Evolutionary conservation across 1,140 invertebrate species (phyloP), one percentile per base, ranked within the genome.

Genomic region (Drosophila fuyamai): DNA sequence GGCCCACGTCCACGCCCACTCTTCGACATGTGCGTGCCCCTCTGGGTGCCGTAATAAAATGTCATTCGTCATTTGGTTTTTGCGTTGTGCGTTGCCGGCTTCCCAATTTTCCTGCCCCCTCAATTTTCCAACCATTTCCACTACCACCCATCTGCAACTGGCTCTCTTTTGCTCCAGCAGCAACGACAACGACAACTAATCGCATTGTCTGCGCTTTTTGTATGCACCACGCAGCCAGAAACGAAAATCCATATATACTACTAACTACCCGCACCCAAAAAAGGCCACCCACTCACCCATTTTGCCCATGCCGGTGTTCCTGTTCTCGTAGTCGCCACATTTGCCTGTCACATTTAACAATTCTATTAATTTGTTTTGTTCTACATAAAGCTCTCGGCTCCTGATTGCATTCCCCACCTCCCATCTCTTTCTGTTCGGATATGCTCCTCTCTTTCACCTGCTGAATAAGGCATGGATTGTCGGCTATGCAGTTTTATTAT

Each of bases 21-120:
- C 41, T 60, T 77, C 54, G 76, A 57, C 47, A 67, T 86, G 70
- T 78, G 75, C 80, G 82, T 66, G 68, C 60, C 79, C 84, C 84
- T 84, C 63, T 72, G 86, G 85, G 80, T 89, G 84, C 80, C 81
- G 80, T 89, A 89, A 89, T 89, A 89, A 89, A 89, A 89, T 89
- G 84, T 89, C 84, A 89, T 89, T 89, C 84, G 84, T 89, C 84
- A 89, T 89, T 89, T 89, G 84, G 84, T 89, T 89, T 89, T 89
- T 84, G 84, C 84, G 83, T 71, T 88, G 84, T 85, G 82, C 75
- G 76, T 83, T 86, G 68, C 76, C 71, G 35, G 61, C 65, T 68
- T 68, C 65, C 65, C 65, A 68, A 68, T 68, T 68, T 68, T 70
- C 47, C 75, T 61, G 63, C 63, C 48, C 16, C 16, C 63, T 10